Evolutionary conservation across 2,797 vertebrate genomes (phyloP).

Genomic region (Mormyrus proboscirostris): DNA sequence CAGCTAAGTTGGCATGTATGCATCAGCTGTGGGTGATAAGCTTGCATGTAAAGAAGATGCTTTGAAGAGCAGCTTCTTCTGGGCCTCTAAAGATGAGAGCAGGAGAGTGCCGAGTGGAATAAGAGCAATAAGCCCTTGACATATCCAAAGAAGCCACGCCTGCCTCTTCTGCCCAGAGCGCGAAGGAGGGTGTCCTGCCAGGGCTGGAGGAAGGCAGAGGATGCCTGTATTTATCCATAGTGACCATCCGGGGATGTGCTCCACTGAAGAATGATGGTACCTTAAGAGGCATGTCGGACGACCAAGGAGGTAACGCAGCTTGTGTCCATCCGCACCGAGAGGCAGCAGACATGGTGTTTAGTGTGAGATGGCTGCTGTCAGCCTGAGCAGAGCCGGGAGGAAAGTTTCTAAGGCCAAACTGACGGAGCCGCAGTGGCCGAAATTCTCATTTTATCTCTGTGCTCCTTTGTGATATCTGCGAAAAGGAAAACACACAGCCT

Average conservation of each 20-base stretch:
- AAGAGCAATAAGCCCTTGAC: background rate
- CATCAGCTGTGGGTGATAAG: background rate
- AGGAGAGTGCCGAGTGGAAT: background rate
- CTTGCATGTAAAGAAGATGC: background rate
- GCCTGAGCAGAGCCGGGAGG: background rate
- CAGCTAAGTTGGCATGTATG: background rate
- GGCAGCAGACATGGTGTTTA: background rate
- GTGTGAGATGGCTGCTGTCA: background rate
- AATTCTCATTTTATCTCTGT: background rate
- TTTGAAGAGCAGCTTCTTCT: background rate
- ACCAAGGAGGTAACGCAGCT: background rate
- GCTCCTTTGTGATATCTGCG: background rate
- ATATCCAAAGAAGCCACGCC: background rate
- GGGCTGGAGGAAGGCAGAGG: background rate
- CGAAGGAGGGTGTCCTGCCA: background rate
- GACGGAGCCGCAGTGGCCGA: background rate
- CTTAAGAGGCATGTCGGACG: background rate
- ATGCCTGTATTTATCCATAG: background rate
- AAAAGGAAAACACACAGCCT: background rate
- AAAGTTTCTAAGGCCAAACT: background rate
- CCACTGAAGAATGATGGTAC: background rate
- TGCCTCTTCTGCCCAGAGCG: background rate
- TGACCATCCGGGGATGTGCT: background rate
- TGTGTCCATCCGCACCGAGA: background rate
- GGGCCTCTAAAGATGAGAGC: background rate